phyloP scores from a whole-genome alignment of 30 jellyfish, hydroid and myxozoan genomes.

The Cassiopea xamachana region DNA sequence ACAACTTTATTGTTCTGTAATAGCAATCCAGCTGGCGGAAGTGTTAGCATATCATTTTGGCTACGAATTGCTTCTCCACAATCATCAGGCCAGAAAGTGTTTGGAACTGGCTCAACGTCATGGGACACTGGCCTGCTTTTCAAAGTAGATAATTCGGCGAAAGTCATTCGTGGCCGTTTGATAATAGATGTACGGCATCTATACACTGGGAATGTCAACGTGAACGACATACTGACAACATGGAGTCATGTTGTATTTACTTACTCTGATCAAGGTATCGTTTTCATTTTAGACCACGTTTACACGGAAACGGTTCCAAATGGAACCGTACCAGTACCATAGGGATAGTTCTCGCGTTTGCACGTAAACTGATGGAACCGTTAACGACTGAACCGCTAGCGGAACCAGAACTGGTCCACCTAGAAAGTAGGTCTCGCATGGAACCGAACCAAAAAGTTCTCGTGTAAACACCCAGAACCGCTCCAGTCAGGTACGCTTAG shows the following conservation, averaged over 20 bases:
- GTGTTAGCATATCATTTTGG: conserved; percentile 37
- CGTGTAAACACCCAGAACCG: no score
- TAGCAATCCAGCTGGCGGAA: conserved; percentile 35
- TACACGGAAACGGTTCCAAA: no score
- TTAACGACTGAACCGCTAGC: no score
- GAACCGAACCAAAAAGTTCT: no score
- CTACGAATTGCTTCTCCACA: conserved; percentile 9
- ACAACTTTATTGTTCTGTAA: not conserved
- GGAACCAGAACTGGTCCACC: no score
- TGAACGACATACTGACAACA: not conserved
- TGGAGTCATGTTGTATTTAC: conserved; percentile 28
- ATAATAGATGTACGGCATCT: not conserved
- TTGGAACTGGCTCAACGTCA: conserved; percentile 11
- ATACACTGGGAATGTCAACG: not conserved
- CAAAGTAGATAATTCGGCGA: conserved; percentile 1
- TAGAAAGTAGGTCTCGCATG: no score
- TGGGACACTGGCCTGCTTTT: conserved; percentile 13
- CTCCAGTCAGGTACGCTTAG: no score
- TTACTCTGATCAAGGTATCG: no score
- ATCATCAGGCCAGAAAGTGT: conserved; percentile 10
- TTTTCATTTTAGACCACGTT: no score
- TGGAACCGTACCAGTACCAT: no score
- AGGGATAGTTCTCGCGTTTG: no score
- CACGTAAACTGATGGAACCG: no score
- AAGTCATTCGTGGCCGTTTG: not conserved